Base-by-base conservation (phyloP, 2,888 invertebrate species). In the Thereva unica region DNA sequence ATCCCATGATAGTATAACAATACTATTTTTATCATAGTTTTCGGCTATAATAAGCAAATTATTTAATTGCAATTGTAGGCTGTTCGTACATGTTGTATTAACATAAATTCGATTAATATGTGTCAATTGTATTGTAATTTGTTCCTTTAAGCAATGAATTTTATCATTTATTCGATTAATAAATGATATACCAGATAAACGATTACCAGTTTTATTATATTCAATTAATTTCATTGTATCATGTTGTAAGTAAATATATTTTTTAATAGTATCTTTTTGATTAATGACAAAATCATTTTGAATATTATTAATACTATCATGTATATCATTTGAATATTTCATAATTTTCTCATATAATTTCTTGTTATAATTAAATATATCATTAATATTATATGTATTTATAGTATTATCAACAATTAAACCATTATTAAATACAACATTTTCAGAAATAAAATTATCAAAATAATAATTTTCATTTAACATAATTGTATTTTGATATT, bases 191-290 rank as follows among this genome's bases (percentile, higher is more conserved):
- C 41, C 34, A 41, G 37, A 40, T 3, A 23, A 23, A 23, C 23
- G 1, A 23, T 23, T 23, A 23, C 23, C 23, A 23, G 40, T 50
- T 9, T n/a, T 23, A 45, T 41, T 50, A 49, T 40, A 50, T 5
- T 40, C 23, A 6, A 34, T 12, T 50, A 23, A 34, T 23, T 41
- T 40, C 5, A 10, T 7, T n/a, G 38, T 41, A 50, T 61, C 61
- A 23, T 61, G 8, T 3, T 61, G 50, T 10, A 61, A 23, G 7
- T 61, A 61, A 9, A 61, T 7, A 3, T 50, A 23, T 5, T 50
- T 38, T 23, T 41, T 35, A 5, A 37, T 7, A 4, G 50, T 23
- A 2, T 8, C 6, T 34, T 34, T 3, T 8, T 42, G 35, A n/a
- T 50, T 5, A 4, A 50, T n/a, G 2, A 5, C n/a, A 23, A 23